These are phyloP conservation scores for Sinocyclocheilus maitianheensis DNA, from an alignment of 2,113 vertebrate species.

Conservation along the genomic window DNA sequence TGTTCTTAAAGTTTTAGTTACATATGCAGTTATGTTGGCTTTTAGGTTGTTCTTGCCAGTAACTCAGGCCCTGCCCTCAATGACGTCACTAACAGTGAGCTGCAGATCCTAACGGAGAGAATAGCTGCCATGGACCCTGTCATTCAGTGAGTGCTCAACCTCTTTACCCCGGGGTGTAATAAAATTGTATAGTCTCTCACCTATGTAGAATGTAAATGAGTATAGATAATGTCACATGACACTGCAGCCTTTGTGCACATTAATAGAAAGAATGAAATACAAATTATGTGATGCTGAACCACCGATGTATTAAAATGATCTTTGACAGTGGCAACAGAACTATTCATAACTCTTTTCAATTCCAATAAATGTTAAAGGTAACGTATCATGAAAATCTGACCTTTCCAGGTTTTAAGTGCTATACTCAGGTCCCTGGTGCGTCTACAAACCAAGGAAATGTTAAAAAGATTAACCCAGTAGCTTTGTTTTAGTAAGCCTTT, in stretches of 20 bases:
- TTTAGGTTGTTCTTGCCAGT: slow-evolving; percentile 92
- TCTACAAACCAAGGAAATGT: too few relatives aligned
- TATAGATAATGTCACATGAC: background rate
- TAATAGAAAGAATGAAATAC: too few relatives aligned
- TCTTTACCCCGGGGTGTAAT: background rate
- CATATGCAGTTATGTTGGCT: background rate
- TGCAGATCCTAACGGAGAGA: slow-evolving; percentile 86
- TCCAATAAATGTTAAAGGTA: too few relatives aligned
- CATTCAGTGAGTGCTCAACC: slow-evolving; percentile 79
- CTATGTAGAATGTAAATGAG: background rate
- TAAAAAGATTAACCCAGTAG: too few relatives aligned
- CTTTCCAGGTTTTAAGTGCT: too few relatives aligned
- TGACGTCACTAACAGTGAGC: slow-evolving; percentile 91
- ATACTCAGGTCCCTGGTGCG: too few relatives aligned
- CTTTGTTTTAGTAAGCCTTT: too few relatives aligned
- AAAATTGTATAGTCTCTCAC: background rate
- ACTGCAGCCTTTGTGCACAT: background rate
- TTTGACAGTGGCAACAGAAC: too few relatives aligned
- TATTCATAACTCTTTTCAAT: too few relatives aligned
- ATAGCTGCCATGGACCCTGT: slow-evolving; percentile 90
- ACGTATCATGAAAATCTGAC: too few relatives aligned
- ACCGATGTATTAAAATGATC: too few relatives aligned
- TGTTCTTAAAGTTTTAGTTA: background rate
- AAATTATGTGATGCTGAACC: too few relatives aligned
- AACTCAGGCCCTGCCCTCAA: slow-evolving; percentile 96